phyloP scores from a whole-genome alignment of 2,797 vertebrate species.

The Thaleichthys pacificus region DNA sequence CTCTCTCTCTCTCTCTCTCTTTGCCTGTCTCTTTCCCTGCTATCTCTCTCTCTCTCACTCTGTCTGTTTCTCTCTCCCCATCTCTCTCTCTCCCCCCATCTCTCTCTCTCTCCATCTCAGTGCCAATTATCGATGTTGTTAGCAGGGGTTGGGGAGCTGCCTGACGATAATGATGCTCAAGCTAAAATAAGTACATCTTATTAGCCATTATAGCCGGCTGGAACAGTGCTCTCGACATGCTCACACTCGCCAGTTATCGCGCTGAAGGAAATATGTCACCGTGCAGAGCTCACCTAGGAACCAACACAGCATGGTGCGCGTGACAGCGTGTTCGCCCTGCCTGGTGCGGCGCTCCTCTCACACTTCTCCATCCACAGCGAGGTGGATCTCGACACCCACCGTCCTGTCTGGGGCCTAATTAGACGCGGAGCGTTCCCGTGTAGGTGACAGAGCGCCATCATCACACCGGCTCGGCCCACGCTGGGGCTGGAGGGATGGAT shows the following conservation, averaged over 20 bases:
- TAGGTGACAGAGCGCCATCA: too few relatives aligned
- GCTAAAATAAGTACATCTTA: constrained; percentile 63
- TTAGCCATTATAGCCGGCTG: constrained; percentile 42
- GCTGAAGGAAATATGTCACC: constrained; percentile 50
- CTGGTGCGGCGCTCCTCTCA: neutral
- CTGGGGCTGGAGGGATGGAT: neutral
- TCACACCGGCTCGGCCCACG: too few relatives aligned
- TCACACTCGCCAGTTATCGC: constrained; percentile 44
- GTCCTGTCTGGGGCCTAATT: neutral
- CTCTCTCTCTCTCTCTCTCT: constrained; percentile 38
- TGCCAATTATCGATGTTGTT: constrained; percentile 60
- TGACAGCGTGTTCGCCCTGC: too few relatives aligned
- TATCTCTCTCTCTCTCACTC: neutral
- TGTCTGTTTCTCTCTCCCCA: constrained; percentile 4
- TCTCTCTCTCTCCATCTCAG: constrained; percentile 49
- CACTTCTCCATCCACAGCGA: neutral
- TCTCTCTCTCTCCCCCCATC: constrained; percentile 26
- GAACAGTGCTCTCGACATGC: constrained; percentile 9
- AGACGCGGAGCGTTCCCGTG: neutral
- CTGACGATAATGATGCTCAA: constrained; percentile 61
- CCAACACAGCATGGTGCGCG: constrained; percentile 45
- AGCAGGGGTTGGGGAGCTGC: constrained; percentile 40
- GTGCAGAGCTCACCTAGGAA: constrained; percentile 39
- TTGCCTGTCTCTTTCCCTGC: neutral
- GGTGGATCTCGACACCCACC: neutral